Evolutionary conservation across 2,113 vertebrate genomes (phyloP).

Genomic region (Stegostoma tigrinum): DNA sequence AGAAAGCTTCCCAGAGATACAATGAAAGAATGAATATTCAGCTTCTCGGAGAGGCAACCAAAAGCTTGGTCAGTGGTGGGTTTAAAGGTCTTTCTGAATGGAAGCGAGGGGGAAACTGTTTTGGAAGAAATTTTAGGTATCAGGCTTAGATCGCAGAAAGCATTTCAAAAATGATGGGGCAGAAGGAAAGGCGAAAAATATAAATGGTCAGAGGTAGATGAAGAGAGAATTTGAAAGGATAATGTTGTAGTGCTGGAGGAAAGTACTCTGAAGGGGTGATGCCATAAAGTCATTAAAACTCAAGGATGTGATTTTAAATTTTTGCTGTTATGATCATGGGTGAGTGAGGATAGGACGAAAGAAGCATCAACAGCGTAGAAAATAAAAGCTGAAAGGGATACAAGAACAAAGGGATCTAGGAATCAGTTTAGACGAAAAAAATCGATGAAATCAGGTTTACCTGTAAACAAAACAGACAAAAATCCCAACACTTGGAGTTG

Average conservation of each 20-base stretch:
- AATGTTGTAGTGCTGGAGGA: neutral
- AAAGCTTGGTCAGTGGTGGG: neutral
- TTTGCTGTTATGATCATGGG: neutral
- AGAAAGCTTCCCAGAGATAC: neutral
- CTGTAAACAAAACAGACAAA: neutral
- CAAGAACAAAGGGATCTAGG: neutral
- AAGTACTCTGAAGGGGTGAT: neutral
- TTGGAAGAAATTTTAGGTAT: neutral
- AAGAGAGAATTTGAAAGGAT: neutral
- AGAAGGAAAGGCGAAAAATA: neutral
- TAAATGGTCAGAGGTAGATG: neutral
- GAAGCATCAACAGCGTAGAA: neutral
- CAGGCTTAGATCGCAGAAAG: neutral
- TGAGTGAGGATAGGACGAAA: neutral
- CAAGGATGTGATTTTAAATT: neutral
- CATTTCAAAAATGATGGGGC: neutral
- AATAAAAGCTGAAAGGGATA: neutral
- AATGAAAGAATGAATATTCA: neutral
- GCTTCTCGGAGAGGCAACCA: neutral
- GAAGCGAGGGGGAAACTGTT: neutral
- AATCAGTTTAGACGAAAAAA: neutral
- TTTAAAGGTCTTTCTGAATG: neutral
- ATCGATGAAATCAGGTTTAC: neutral
- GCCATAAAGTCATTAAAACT: neutral
- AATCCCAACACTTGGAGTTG: neutral